Evolutionary conservation across 2,888 invertebrate species (phyloP).

Genomic region (Apamea sordens): DNA sequence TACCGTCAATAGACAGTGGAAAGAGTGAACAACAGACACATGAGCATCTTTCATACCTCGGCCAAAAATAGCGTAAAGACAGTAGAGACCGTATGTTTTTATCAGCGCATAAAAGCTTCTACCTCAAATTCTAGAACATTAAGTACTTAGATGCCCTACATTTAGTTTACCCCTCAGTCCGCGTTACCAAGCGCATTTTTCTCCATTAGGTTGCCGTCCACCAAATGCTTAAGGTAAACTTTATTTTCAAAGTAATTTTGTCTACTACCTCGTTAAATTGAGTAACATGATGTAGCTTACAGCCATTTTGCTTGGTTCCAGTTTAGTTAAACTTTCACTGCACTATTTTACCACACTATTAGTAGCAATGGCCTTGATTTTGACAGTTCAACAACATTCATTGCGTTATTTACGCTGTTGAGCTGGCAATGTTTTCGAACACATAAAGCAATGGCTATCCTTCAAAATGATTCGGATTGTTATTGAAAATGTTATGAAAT

Average conservation of each 20-base stretch:
- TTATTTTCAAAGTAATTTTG: slow-evolving; percentile 20
- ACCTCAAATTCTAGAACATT: background rate
- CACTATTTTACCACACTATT: too few relatives aligned
- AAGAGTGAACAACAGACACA: background rate
- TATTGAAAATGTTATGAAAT: too few relatives aligned
- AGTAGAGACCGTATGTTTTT: too few relatives aligned
- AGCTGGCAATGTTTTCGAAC: background rate
- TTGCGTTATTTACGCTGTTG: background rate
- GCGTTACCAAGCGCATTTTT: slow-evolving; percentile 32
- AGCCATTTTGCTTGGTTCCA: background rate
- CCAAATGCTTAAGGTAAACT: slow-evolving; percentile 10
- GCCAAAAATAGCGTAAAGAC: background rate
- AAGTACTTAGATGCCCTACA: background rate
- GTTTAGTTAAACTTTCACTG: background rate
- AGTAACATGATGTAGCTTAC: background rate
- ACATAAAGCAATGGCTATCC: background rate
- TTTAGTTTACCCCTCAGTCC: slow-evolving; percentile 5
- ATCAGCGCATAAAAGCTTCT: background rate
- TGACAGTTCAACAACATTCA: background rate
- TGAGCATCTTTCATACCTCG: background rate
- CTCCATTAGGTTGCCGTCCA: slow-evolving; percentile 5
- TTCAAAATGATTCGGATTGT: background rate
- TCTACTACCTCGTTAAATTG: background rate
- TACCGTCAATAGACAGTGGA: background rate
- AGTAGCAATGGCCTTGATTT: background rate